Percentiles rank a stretch among this genome's conserved stretches.
phyloP scores from a whole-genome alignment of 2,888 invertebrate genomes.

The Clunio marinus region DNA sequence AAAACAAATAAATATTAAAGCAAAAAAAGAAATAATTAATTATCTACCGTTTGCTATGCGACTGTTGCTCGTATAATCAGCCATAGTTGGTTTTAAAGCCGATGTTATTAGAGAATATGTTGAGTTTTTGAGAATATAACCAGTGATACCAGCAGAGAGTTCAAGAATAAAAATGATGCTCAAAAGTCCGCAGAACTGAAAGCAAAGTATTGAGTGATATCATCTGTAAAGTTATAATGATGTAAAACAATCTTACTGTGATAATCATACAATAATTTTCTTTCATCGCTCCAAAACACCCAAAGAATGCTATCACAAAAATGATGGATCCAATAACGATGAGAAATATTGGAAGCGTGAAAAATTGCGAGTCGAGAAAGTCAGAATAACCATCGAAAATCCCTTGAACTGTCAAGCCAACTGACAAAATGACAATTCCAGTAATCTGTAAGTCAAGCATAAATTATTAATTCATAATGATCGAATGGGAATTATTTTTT shows the following conservation, averaged over 20 bases:
- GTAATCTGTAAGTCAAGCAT: constrained; percentile 63
- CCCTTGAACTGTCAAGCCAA: constrained; percentile 66
- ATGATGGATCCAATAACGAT: constrained; percentile 65
- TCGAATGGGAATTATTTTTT: constrained; percentile 1
- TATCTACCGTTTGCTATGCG: constrained; percentile 52
- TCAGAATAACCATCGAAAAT: constrained; percentile 63
- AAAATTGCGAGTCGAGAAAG: constrained; percentile 64
- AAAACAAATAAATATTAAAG: too few relatives aligned
- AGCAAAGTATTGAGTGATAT: constrained; percentile 41
- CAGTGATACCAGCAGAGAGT: constrained; percentile 71
- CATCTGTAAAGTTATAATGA: too few relatives aligned
- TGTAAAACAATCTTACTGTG: constrained; percentile 69
- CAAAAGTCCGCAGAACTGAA: constrained; percentile 64
- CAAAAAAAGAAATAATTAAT: too few relatives aligned
- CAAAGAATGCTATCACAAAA: constrained; percentile 76
- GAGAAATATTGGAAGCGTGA: constrained; percentile 68
- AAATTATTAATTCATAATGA: constrained; percentile 1
- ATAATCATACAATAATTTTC: constrained; percentile 79
- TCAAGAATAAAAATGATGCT: constrained; percentile 69
- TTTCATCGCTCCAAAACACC: constrained; percentile 82
- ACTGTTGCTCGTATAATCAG: constrained; percentile 46
- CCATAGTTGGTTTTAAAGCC: constrained; percentile 55
- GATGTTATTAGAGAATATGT: constrained; percentile 55
- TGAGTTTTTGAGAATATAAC: constrained; percentile 60
- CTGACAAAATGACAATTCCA: constrained; percentile 70